Evolutionary conservation across 2,888 invertebrate genomes (phyloP).

Genomic region (Liposcelis brunnea): DNA sequence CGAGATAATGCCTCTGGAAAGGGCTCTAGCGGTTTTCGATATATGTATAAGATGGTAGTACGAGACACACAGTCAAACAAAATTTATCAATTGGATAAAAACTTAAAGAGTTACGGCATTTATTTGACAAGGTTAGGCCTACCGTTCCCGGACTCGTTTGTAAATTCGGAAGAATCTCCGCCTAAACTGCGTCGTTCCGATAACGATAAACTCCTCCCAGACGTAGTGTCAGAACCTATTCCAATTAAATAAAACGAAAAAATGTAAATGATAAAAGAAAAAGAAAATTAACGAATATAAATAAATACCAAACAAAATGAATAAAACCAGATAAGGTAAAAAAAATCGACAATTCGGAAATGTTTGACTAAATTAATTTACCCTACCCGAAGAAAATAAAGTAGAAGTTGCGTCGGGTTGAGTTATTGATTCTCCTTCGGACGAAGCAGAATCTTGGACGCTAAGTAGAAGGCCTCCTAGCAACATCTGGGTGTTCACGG

Average conservation of each 20-base stretch:
- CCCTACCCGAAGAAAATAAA: conserved; percentile 49
- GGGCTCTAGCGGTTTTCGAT: no score
- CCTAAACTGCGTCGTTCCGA: conserved; percentile 30
- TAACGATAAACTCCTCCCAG: conserved; percentile 19
- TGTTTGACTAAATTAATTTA: conserved; percentile 1
- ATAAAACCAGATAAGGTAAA: conserved; percentile 6
- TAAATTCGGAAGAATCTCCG: conserved; percentile 24
- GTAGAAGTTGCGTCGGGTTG: conserved; percentile 38
- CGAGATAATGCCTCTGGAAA: no score
- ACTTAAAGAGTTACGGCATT: no score
- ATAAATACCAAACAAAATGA: conserved; percentile 6
- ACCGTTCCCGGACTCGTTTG: conserved; percentile 29
- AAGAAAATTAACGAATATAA: conserved; percentile 11
- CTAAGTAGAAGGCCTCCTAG: conserved; percentile 58
- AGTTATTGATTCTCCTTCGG: conserved; percentile 41
- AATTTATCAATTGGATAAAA: no score
- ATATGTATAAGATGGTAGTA: no score
- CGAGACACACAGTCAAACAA: no score
- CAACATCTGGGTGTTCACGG: conserved; percentile 74
- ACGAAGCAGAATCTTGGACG: conserved; percentile 62
- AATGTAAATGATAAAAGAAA: conserved; percentile 5
- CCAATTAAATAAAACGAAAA: conserved; percentile 15
- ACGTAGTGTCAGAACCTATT: conserved; percentile 20
- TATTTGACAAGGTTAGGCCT: no score
- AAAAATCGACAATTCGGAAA: not conserved